Conservation (phyloP, 2,888 invertebrate species). For the Allygus modestus region DNA sequence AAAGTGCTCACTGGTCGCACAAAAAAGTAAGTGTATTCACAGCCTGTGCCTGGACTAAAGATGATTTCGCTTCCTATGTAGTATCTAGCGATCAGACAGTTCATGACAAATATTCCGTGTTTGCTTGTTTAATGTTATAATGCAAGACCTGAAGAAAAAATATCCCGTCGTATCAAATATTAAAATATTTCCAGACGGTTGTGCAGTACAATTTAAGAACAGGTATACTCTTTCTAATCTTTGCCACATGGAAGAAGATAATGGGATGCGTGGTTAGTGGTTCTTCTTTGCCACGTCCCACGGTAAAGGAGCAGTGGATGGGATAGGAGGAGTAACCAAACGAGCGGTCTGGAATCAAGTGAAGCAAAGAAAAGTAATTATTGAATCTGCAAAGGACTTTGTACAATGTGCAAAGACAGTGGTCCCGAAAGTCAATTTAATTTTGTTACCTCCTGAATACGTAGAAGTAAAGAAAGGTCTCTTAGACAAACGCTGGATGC, state of each 20-base stretch:
- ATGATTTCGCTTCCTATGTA: conserved; percentile 13
- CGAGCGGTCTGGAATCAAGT: conserved; percentile 36
- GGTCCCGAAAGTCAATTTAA: conserved; percentile 8
- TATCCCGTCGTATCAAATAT: neutral
- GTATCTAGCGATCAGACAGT: conserved; percentile 16
- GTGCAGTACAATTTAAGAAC: neutral
- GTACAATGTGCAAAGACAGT: conserved; percentile 36
- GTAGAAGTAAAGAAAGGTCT: neutral
- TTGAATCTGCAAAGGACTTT: conserved; percentile 47
- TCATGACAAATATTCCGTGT: conserved; percentile 45
- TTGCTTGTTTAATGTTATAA: conserved; percentile 23
- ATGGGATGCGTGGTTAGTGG: conserved; percentile 31
- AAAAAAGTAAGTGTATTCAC: conserved; percentile 41
- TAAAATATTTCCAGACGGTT: neutral
- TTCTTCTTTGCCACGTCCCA: conserved; percentile 45
- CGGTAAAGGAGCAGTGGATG: conserved; percentile 51
- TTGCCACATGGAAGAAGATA: conserved; percentile 29
- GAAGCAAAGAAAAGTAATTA: conserved; percentile 28
- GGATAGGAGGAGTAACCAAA: conserved; percentile 25
- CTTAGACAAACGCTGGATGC: conserved; percentile 32
- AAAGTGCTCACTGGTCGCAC: conserved; percentile 44
- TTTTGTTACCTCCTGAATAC: conserved; percentile 20
- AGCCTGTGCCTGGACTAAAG: conserved; percentile 44
- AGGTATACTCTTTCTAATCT: neutral
- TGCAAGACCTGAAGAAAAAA: conserved; percentile 21